A percentile compares a stretch with the other conserved stretches of the same genome.
These are phyloP conservation scores for human DNA, from an alignment of 2,113 vertebrate species.

Conservation along the genomic window DNA sequence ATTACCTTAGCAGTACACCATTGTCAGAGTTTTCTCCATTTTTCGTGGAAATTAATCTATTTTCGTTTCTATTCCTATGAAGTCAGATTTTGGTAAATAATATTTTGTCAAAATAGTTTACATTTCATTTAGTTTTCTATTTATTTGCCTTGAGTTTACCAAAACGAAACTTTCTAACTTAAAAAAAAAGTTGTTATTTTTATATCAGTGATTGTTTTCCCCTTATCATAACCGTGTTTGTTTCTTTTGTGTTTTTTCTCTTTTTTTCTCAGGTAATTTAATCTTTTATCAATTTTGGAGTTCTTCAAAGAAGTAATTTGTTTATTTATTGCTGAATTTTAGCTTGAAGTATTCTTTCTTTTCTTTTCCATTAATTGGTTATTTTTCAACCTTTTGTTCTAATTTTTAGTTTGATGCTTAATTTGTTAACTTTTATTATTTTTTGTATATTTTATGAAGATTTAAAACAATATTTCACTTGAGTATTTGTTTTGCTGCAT, in stretches of 20 bases:
- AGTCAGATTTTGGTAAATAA: neutral
- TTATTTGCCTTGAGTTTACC: neutral
- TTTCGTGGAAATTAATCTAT: neutral
- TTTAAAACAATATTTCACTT: neutral
- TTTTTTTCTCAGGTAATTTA: neutral
- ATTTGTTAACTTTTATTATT: neutral
- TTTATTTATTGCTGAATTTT: neutral
- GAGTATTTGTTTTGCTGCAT: neutral
- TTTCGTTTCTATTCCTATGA: neutral
- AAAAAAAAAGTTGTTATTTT: neutral
- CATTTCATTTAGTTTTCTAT: neutral
- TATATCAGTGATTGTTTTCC: neutral
- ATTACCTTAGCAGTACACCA: neutral
- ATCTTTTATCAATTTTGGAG: neutral
- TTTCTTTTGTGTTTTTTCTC: neutral
- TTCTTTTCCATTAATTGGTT: neutral
- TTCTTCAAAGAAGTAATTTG: neutral
- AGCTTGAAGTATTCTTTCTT: neutral
- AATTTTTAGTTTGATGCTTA: neutral
- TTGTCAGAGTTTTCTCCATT: neutral
- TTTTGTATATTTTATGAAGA: neutral
- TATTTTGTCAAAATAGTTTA: neutral
- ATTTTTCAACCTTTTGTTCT: neutral
- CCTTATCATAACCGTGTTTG: neutral
- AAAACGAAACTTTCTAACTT: neutral